A percentile compares a stretch with the other conserved stretches of the same genome.
These are phyloP conservation scores for Hypselothyrea guttata DNA, from an alignment of 2,888 invertebrate species.

Conservation along the genomic window DNA sequence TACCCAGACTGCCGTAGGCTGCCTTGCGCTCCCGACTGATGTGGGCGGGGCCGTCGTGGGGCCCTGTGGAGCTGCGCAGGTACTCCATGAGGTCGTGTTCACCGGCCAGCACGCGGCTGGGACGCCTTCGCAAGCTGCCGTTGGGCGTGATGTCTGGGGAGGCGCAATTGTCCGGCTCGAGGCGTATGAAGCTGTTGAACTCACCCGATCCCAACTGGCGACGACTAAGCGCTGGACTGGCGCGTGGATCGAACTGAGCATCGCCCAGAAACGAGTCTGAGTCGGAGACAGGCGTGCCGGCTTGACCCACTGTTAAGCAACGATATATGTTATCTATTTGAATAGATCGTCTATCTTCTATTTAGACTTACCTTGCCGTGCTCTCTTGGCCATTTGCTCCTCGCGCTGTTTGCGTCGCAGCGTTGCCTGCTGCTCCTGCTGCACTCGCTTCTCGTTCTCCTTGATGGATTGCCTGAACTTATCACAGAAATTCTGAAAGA, in stretches of 20 bases:
- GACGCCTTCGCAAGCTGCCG: constrained; percentile 91
- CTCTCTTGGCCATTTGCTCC: constrained; percentile 86
- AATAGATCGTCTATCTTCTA: too few species aligned
- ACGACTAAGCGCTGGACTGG: constrained; percentile 87
- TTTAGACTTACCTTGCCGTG: constrained; percentile 85
- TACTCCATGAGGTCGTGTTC: constrained; percentile 95
- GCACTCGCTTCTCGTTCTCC: constrained; percentile 92
- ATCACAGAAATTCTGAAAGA: constrained; percentile 93
- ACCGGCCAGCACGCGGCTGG: constrained; percentile 85
- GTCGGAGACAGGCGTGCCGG: constrained; percentile 88
- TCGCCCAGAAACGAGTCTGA: constrained; percentile 89
- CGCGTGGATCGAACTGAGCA: constrained; percentile 89
- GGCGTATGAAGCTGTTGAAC: constrained; percentile 68
- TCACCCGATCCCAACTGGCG: constrained; percentile 86
- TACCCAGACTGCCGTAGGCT: constrained; percentile 91
- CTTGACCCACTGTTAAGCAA: constrained; percentile 84
- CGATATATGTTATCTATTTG: too few species aligned
- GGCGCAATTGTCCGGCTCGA: constrained; percentile 74
- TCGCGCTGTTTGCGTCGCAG: constrained; percentile 89
- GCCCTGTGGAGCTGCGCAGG: constrained; percentile 89
- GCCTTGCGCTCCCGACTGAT: constrained; percentile 87
- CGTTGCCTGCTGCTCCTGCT: constrained; percentile 93
- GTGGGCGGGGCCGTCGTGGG: constrained; percentile 84
- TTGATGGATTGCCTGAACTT: constrained; percentile 92
- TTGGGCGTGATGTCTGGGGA: constrained; percentile 92